phyloP scores from a whole-genome alignment of 2,888 invertebrate species.

The Alsophila aescularia region DNA sequence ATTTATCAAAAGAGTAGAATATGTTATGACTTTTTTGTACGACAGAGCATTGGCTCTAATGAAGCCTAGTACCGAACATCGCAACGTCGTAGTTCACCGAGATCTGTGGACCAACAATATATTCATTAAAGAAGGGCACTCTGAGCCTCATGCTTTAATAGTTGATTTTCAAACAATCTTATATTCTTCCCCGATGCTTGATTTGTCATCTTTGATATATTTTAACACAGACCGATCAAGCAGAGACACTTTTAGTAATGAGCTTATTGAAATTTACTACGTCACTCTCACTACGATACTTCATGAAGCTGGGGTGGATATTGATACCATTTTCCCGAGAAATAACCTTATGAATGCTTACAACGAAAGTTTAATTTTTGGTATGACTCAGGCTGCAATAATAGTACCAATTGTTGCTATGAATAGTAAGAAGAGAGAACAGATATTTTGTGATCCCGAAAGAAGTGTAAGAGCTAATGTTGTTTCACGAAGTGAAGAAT shows the following conservation, averaged over 20 bases:
- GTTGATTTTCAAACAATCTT: slow-evolving; percentile 89
- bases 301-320: slow-evolving; percentile 50
- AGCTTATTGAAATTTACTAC: slow-evolving; percentile 84
- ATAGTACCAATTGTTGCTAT: slow-evolving; percentile 65
- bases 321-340: slow-evolving; percentile 51
- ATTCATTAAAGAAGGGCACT: slow-evolving; percentile 69
- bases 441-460: slow-evolving; percentile 59
- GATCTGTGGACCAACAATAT: slow-evolving; percentile 87
- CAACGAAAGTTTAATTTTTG: slow-evolving; percentile 63
- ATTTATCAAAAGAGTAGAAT: slow-evolving; percentile 50
- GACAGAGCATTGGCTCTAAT: slow-evolving; percentile 56
- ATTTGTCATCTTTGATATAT: slow-evolving; percentile 83
- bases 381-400: slow-evolving; percentile 66
- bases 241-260: slow-evolving; percentile 66
- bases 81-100: slow-evolving; percentile 84
- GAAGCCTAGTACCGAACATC: slow-evolving; percentile 67
- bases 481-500: slow-evolving; percentile 62
- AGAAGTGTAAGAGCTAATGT: slow-evolving; percentile 49
- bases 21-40: slow-evolving; percentile 52
- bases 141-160: slow-evolving; percentile 76
- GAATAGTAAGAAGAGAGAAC: slow-evolving; percentile 50
- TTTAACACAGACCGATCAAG: slow-evolving; percentile 78
- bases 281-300: slow-evolving; percentile 71
- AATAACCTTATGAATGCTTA: slow-evolving; percentile 50
- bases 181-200: slow-evolving; percentile 87